Conservation (phyloP, 2,888 invertebrate species). For the Dilophus febrilis region DNA sequence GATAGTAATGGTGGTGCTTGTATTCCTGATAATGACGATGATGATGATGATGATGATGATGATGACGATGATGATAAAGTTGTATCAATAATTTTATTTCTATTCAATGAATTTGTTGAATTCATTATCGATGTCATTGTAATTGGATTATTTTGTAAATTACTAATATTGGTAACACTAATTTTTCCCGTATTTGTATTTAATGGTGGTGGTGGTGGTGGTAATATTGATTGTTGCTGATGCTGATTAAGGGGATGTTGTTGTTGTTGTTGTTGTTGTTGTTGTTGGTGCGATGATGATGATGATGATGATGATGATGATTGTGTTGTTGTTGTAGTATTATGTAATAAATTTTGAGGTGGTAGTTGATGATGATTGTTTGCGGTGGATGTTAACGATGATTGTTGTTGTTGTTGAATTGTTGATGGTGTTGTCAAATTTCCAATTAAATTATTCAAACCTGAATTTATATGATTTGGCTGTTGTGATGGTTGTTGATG, state of each 20-base stretch:
- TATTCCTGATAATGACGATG: constrained; percentile 12
- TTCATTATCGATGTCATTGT: constrained; percentile 1
- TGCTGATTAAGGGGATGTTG: constrained; percentile 21
- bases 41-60: constrained; percentile 15
- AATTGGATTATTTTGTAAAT: constrained; percentile 25
- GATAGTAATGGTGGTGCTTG: constrained; percentile 4
- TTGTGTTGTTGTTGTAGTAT: too few relatives aligned
- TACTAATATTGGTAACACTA: too few relatives aligned
- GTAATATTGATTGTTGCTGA: constrained; percentile 20
- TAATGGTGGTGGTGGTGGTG: constrained; percentile 23
- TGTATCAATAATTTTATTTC: not conserved
- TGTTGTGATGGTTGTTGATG: constrained; percentile 7
- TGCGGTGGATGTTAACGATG: constrained; percentile 18
- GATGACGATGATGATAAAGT: constrained; percentile 1
- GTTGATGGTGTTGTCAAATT: constrained; percentile 3
- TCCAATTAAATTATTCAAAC: not conserved
- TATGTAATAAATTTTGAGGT: too few relatives aligned
- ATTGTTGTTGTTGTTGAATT: constrained; percentile 12
- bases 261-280: constrained; percentile 18
- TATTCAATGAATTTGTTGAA: not conserved
- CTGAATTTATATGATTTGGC: not conserved
- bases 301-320: constrained; percentile 12
- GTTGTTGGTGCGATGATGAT: constrained; percentile 10
- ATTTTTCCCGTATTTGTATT: too few relatives aligned
- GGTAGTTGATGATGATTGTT: constrained; percentile 22